phyloP scores from a whole-genome alignment of 2,888 invertebrate species.

The Cerceris rybyensis region DNA sequence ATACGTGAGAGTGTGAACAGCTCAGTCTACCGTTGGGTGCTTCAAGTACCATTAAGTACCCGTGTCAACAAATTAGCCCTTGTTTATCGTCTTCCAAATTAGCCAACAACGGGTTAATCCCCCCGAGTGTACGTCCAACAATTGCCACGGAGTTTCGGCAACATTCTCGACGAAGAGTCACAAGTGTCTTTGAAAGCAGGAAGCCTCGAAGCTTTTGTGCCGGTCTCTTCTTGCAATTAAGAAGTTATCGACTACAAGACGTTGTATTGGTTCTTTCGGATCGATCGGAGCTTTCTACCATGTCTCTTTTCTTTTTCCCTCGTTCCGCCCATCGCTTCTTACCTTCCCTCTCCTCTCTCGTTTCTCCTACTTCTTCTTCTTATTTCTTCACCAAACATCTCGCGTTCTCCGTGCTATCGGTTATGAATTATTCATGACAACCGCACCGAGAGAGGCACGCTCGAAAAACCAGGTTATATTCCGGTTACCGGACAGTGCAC shows the following conservation, averaged over 20 bases:
- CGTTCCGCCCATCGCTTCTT: not conserved
- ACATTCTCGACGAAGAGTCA: slow-evolving; percentile 37
- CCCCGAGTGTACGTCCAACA: slow-evolving; percentile 31
- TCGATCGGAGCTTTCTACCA: slow-evolving; percentile 30
- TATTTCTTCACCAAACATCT: slow-evolving; percentile 61
- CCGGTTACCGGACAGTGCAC: slow-evolving; percentile 60
- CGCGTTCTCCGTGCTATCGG: slow-evolving; percentile 54
- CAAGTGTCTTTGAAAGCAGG: slow-evolving; percentile 38
- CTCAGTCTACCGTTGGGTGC: no score
- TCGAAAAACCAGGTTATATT: slow-evolving; percentile 59
- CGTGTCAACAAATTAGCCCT: slow-evolving; percentile 11
- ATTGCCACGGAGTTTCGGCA: slow-evolving; percentile 32
- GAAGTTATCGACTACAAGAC: slow-evolving; percentile 58
- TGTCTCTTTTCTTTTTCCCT: slow-evolving; percentile 4
- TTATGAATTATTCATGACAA: slow-evolving; percentile 71
- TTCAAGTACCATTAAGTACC: not conserved
- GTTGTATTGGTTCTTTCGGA: slow-evolving; percentile 41
- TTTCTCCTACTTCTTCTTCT: slow-evolving; percentile 22
- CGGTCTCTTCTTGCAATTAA: slow-evolving; percentile 58
- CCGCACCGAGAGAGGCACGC: slow-evolving; percentile 28
- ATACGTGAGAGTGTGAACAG: not conserved
- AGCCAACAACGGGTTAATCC: slow-evolving; percentile 24
- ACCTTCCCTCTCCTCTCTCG: not conserved
- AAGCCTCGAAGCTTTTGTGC: slow-evolving; percentile 38
- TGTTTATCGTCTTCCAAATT: slow-evolving; percentile 36